Base-by-base conservation (phyloP, 2,113 vertebrate genomes). In the Tachuris rubrigastra region DNA sequence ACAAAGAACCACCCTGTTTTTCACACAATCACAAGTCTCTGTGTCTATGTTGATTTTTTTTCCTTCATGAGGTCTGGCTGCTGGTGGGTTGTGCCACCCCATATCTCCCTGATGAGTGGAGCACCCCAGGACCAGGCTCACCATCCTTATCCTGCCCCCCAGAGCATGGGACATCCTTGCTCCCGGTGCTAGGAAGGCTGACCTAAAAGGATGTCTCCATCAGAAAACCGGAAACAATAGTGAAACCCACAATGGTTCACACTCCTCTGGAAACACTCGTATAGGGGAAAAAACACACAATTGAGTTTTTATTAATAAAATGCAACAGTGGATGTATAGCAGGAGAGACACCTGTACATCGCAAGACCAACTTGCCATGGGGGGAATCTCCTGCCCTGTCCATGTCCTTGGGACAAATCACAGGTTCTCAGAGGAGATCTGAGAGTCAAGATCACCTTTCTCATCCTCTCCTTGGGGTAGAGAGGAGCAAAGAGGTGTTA, bases 91-190 rank as follows among this genome's bases (percentile, higher is more conserved):
- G 0, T 67, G 10, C 23, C 10, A 18, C 47, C 18, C 44, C 30
- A 14, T 2, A 8, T 30, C 19, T 46, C 49, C 63, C 23, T 2
- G 0, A 4, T 33, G 21, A 2, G 2, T 14, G 39, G 73, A 47
- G 24, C 33, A 41, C 8, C 37, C 59, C 11, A 11, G 37, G 30
- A 44, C 11, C 2, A 5, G 60, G 27, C 24, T 63, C 50, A 16
- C 21, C 14, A 67, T 49, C n/a, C 58, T 35, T 6, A 4, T n/a
- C n/a, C 49, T 55, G 13, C 47, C 42, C 21, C 41, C 39, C 0
- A 0, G 49, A 17, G 50, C 2, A 0, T 8, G 50, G 24, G 5
- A 3, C 28, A 35, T 25, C 60, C 39, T 23, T 4, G 0, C 65
- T 39, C 59, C 55, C 37, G 27, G 25, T 6, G 5, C 22, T 1